Base-by-base conservation (phyloP, 64 coral and sea anemone genomes). In the Acropora yongei region DNA sequence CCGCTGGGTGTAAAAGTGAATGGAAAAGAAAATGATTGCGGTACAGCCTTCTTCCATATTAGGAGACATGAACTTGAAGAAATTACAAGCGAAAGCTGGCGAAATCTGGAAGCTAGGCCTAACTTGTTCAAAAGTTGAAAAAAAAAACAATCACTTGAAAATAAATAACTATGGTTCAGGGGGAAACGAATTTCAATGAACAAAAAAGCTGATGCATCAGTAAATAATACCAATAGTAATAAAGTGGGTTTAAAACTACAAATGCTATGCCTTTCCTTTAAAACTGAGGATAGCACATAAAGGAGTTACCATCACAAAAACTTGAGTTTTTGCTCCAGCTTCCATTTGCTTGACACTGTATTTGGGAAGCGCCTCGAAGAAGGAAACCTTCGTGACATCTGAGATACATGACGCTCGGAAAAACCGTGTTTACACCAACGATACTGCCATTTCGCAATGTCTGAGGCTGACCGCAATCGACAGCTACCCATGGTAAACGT, bases 301-400 rank as follows among this genome's bases (percentile, higher is more conserved):
- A 13, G 3, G 60, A 14, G 68, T 19, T 84, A 84, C 18, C 61
- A 68, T 84, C 42, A n/a, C 61, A 68, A 84, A 68, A 84, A 14
- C 81, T 84, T 68, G 42, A 84, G 2, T 6, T 84, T 68, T 47
- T 69, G 61, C 61, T 47, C 81, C 81, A 84, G n/a, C 58, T 68
- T 84, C 81, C 81, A 69, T 84, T 84, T 68, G 61, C 4, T 60
- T 84, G 58, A 19, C 81, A 84, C 17, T 84, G 41, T 48, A 68
- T 84, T 1, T 68, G 16, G 18, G 42, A 43, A 12, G 79, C 41
- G 13, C 92, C 92, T 14, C 88, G 48, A 72, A 94, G 78, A 41
- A 84, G 41, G 45, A 89, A 94, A 1, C 92, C 92, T 8, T 89
- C 76, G 50, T 89, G 68, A 84, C 92, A 94, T 4, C 49, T 65